These are phyloP conservation scores for Gasterosteus nipponicus DNA, from an alignment of 2,113 vertebrate species.

Conservation along the genomic window DNA sequence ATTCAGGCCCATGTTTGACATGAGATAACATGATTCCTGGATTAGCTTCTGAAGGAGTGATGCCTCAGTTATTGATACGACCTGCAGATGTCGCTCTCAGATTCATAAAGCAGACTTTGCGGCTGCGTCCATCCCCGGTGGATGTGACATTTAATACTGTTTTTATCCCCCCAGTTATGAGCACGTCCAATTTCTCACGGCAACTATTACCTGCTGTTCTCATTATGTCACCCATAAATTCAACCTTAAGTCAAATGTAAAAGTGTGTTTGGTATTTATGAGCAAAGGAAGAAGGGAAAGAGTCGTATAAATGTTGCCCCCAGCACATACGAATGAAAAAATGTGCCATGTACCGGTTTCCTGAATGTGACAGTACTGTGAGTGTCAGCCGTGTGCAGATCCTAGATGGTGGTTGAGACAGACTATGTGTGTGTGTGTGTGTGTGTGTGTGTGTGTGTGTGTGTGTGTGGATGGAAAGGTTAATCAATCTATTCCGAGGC, in stretches of 20 bases:
- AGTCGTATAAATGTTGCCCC: not conserved
- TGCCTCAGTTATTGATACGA: not conserved
- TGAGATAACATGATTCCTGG: not conserved
- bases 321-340: not conserved
- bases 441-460: not conserved
- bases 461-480: constrained; percentile 25
- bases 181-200: constrained; percentile 25
- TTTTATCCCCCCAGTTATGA: constrained; percentile 34
- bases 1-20: not conserved
- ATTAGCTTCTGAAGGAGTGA: not conserved
- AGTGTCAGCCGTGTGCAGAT: not conserved
- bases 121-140: constrained; percentile 40
- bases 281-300: not conserved
- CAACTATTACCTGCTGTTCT: not conserved
- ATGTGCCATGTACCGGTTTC: not conserved
- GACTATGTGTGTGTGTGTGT: not conserved
- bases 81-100: constrained; percentile 74
- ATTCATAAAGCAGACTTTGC: constrained; percentile 27
- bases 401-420: not conserved
- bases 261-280: not conserved
- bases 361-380: not conserved
- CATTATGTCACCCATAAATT: constrained; percentile 25
- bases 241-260: constrained; percentile 22
- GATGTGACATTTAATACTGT: constrained; percentile 37
- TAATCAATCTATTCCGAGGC: constrained; percentile 54